Conservation (phyloP, 2,888 invertebrate genomes). For the Meteorus cinctellus region DNA sequence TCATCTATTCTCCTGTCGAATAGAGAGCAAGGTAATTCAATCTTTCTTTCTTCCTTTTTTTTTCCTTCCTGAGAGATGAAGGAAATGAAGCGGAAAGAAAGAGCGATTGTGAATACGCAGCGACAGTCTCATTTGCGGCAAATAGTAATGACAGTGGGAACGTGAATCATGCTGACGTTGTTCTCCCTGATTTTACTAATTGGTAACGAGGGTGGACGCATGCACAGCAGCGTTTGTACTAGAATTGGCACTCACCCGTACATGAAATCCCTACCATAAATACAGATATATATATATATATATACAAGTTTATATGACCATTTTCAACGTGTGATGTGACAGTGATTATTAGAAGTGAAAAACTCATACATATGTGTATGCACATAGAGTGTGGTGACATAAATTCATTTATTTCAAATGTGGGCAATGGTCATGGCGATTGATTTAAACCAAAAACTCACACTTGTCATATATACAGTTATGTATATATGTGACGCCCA, state of each 20-base stretch:
- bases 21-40: constrained; percentile 36
- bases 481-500: neutral
- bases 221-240: neutral
- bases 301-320: neutral
- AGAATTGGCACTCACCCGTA: neutral
- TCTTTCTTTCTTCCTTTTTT: neutral
- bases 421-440: neutral
- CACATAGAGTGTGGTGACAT: neutral
- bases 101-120: constrained; percentile 4
- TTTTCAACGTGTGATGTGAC: neutral
- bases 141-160: constrained; percentile 29
- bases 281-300: neutral
- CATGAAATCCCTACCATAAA: neutral
- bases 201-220: constrained; percentile 29
- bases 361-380: neutral
- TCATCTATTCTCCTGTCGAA: neutral
- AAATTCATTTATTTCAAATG: neutral
- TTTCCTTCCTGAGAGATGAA: neutral
- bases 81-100: constrained; percentile 3
- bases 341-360: neutral
- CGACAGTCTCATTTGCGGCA: constrained; percentile 31
- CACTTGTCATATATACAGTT: neutral
- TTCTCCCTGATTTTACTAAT: constrained; percentile 24
- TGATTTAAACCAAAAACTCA: neutral
- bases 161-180: constrained; percentile 34